Conservation (phyloP, 1,140 invertebrate species). For the Meloidogyne exigua region DNA sequence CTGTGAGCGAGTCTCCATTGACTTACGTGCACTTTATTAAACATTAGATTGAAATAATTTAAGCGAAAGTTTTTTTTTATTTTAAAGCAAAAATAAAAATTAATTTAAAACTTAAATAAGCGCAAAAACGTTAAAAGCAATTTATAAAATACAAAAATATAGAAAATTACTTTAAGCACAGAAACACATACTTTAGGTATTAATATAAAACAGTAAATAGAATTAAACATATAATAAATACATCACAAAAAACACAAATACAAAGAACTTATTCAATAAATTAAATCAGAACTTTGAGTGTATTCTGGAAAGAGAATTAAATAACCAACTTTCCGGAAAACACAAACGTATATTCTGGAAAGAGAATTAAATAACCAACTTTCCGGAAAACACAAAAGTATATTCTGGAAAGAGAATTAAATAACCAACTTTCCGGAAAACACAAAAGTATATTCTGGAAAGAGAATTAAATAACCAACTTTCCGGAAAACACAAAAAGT, state of each 20-base stretch:
- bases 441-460: background rate
- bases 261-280: no score
- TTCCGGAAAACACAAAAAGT: background rate
- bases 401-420: no score
- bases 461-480: no score
- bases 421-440: background rate
- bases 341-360: background rate
- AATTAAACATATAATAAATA: background rate
- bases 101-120: no score
- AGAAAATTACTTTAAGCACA: background rate
- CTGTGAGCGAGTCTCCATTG: slow-evolving; percentile 93
- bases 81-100: no score
- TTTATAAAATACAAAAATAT: background rate
- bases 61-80: no score
- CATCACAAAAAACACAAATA: no score
- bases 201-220: background rate
- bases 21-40: slow-evolving; percentile 85
- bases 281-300: no score
- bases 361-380: no score
- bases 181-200: background rate
- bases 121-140: background rate
- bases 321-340: background rate
- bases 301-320: no score
- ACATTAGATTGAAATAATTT: background rate
- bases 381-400: background rate